Evolutionary conservation across 2,888 invertebrate genomes (phyloP).

Genomic region (Microctonus brassicae): DNA sequence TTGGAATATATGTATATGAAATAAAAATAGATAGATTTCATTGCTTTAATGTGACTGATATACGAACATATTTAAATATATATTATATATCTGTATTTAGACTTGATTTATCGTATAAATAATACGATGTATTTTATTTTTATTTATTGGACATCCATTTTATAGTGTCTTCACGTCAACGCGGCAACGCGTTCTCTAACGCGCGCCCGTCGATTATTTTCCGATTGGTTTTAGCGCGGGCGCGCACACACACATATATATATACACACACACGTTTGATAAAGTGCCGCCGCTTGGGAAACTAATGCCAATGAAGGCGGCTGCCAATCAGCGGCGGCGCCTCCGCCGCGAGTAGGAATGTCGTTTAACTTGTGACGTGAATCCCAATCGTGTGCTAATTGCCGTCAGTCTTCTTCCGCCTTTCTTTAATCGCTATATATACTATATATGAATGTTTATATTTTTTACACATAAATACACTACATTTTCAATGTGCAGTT

Average conservation of each 20-base stretch:
- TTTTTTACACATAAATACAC: neutral
- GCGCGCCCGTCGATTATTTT: slow-evolving; percentile 28
- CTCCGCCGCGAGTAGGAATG: slow-evolving; percentile 36
- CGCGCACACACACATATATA: too few relatives aligned
- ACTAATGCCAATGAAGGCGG: slow-evolving; percentile 15
- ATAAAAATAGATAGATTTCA: too few relatives aligned
- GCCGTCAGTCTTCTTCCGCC: slow-evolving; percentile 45
- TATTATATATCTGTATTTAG: too few relatives aligned
- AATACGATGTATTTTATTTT: neutral
- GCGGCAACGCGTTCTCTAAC: neutral
- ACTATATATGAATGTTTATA: neutral
- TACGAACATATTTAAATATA: too few relatives aligned
- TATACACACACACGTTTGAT: slow-evolving; percentile 30
- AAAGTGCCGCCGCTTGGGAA: slow-evolving; percentile 33
- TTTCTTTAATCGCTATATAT: slow-evolving; percentile 10
- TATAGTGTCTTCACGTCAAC: slow-evolving; percentile 2
- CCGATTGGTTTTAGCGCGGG: slow-evolving; percentile 28
- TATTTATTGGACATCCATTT: slow-evolving; percentile 9
- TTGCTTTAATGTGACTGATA: too few relatives aligned
- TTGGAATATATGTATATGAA: too few relatives aligned
- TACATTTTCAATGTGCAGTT: too few relatives aligned
- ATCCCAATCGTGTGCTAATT: slow-evolving; percentile 64
- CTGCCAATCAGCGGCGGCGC: slow-evolving; percentile 38
- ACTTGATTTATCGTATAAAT: neutral
- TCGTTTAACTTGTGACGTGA: slow-evolving; percentile 48